Conservation (phyloP, 2,888 invertebrate species). For the Drepana falcataria region DNA sequence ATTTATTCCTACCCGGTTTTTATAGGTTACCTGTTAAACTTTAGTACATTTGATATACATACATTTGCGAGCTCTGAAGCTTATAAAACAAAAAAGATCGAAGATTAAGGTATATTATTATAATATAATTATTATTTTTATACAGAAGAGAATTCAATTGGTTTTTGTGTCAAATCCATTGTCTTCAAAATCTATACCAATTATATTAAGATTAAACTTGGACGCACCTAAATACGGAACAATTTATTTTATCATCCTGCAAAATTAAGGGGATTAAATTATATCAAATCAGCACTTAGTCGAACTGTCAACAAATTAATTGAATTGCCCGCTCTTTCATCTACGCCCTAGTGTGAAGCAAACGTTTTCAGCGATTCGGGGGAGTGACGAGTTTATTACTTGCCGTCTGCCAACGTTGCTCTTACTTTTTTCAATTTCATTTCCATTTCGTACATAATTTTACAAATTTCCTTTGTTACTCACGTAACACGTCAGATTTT, state of each 20-base stretch:
- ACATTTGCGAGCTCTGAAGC: too few relatives aligned
- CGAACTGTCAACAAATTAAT: slow-evolving; percentile 1
- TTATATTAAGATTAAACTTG: too few relatives aligned
- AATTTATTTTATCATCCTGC: too few relatives aligned
- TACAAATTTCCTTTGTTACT: not conserved
- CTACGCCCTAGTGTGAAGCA: slow-evolving; percentile 1
- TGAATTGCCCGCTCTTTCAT: not conserved
- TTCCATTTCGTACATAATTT: slow-evolving; percentile 1
- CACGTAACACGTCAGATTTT: slow-evolving; percentile 1
- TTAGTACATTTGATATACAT: too few relatives aligned
- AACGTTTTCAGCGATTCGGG: not conserved
- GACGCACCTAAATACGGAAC: too few relatives aligned
- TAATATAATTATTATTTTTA: too few relatives aligned
- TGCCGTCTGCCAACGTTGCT: not conserved
- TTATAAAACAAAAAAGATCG: too few relatives aligned
- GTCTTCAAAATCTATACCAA: too few relatives aligned
- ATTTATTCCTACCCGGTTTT: not conserved
- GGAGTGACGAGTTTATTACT: not conserved
- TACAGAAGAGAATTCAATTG: too few relatives aligned
- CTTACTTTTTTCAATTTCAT: slow-evolving; percentile 1
- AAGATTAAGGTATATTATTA: too few relatives aligned
- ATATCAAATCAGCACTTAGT: not conserved
- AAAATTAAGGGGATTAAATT: too few relatives aligned
- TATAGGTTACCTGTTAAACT: not conserved
- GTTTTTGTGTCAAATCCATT: too few relatives aligned